Evolutionary conservation across 2,888 invertebrate species (phyloP).

Genomic region (Halocaridina rubra): DNA sequence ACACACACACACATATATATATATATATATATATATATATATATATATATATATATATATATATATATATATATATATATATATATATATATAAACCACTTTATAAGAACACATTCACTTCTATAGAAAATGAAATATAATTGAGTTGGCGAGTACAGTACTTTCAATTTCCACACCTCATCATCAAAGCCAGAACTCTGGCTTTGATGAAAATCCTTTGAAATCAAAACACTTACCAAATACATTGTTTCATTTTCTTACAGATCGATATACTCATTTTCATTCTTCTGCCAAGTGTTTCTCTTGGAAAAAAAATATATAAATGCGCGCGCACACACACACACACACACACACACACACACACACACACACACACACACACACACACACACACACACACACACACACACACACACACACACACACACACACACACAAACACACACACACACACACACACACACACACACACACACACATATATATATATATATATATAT

Average conservation of each 20-base stretch:
- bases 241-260: neutral
- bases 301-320: too few relatives aligned
- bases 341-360: constrained; percentile 23
- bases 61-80: too few relatives aligned
- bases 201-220: neutral
- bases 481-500: neutral
- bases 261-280: neutral
- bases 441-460: too few relatives aligned
- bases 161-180: neutral
- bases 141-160: neutral
- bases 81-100: too few relatives aligned
- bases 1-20: too few relatives aligned
- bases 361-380: constrained; percentile 27
- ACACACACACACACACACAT: constrained; percentile 11
- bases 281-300: neutral
- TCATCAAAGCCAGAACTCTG: too few relatives aligned
- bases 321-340: constrained; percentile 11
- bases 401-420: constrained; percentile 28
- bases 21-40: too few relatives aligned
- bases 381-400: constrained; percentile 21
- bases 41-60: too few relatives aligned
- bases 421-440: too few relatives aligned
- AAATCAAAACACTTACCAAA: too few relatives aligned
- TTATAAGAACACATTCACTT: neutral
- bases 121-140: neutral